Evolutionary conservation across 2,888 invertebrate species (phyloP).

Genomic region (Oasisia sp.): DNA sequence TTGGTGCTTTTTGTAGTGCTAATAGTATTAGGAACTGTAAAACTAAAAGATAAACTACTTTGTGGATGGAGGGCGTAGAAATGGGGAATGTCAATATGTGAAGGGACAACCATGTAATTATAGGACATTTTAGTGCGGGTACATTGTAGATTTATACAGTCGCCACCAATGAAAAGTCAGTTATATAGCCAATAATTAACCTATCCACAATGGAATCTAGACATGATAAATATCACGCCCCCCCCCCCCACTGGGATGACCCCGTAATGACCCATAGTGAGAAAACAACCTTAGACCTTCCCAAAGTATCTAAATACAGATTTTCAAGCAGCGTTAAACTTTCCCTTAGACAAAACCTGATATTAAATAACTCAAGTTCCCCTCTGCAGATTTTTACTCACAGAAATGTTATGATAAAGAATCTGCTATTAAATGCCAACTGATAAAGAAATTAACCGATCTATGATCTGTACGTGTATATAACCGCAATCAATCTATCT

Average conservation of each 20-base stretch:
- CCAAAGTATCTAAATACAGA: background rate
- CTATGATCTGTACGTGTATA: background rate
- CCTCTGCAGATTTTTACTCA: no score
- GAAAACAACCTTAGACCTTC: background rate
- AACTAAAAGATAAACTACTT: no score
- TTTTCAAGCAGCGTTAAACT: background rate
- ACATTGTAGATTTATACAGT: background rate
- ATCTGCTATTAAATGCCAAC: background rate
- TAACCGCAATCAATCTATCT: background rate
- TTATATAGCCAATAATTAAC: conserved; percentile 6
- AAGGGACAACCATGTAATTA: background rate
- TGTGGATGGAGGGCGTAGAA: no score
- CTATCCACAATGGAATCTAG: background rate
- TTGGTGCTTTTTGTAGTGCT: background rate
- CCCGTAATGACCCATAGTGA: background rate
- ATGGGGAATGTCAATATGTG: no score
- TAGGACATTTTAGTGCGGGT: background rate
- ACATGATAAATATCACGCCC: background rate
- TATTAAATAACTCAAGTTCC: background rate
- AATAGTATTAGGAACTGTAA: background rate
- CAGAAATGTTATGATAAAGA: background rate
- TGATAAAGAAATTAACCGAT: background rate
- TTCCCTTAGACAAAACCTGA: background rate
- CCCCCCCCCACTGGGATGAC: background rate
- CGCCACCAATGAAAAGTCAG: background rate